phyloP scores from a whole-genome alignment of 2,888 invertebrate species.

The Drosophila acutilabella region DNA sequence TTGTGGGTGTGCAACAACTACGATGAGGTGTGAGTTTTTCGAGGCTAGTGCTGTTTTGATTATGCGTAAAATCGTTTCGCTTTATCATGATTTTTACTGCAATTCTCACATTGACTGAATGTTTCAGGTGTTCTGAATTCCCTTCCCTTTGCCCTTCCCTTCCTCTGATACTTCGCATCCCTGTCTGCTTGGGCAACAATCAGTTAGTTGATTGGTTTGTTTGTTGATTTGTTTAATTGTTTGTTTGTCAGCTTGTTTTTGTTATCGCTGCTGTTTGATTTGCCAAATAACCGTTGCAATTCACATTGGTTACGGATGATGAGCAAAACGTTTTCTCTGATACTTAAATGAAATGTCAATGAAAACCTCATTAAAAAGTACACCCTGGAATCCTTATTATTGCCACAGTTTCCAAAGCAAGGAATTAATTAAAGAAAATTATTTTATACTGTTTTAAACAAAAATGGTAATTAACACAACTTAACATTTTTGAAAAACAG shows the following conservation, averaged over 20 bases:
- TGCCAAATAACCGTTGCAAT: slow-evolving; percentile 60
- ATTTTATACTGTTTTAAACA: too few species aligned
- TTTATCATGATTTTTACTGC: slow-evolving; percentile 74
- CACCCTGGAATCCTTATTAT: too few species aligned
- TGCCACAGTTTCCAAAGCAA: too few species aligned
- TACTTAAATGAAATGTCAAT: slow-evolving; percentile 8
- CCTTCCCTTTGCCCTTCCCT: too few species aligned
- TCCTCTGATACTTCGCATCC: not conserved
- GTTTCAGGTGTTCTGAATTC: slow-evolving; percentile 38
- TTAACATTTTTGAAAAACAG: too few species aligned
- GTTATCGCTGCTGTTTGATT: slow-evolving; percentile 47
- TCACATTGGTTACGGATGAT: slow-evolving; percentile 49
- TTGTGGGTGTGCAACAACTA: slow-evolving; percentile 51
- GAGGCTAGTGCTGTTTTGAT: slow-evolving; percentile 73
- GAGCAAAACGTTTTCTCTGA: slow-evolving; percentile 1
- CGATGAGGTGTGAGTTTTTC: slow-evolving; percentile 69
- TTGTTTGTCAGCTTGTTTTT: slow-evolving; percentile 17
- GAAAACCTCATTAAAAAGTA: not conserved
- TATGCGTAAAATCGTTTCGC: slow-evolving; percentile 77
- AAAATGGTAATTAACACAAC: too few species aligned
- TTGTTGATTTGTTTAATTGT: slow-evolving; percentile 43
- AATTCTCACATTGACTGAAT: slow-evolving; percentile 57
- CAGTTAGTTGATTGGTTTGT: slow-evolving; percentile 36
- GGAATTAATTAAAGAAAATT: too few species aligned
- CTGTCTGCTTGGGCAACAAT: not conserved